Base-by-base conservation (phyloP, 2,888 invertebrate species). In the Matsumyia berberina region DNA sequence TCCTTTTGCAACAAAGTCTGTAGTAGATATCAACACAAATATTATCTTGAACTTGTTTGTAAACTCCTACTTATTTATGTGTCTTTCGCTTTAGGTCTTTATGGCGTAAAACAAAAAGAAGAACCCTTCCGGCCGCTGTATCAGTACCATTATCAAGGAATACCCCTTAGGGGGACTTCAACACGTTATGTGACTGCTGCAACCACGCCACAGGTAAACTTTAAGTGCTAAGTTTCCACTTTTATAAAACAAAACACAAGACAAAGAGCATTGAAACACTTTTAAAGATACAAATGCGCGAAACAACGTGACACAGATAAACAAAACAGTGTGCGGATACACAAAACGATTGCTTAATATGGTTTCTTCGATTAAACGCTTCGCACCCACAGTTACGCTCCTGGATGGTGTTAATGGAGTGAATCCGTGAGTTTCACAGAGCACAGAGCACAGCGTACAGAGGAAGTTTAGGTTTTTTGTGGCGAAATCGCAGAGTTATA, bases 131-230 rank as follows among this genome's bases (percentile, higher is more conserved):
- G 88, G 17, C 88, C 90, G 19, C 87, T 89, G 8, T 88, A 87
- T 17, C 86, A 87, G 5, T 74, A 87, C 39, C 67, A 78, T n/a
- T 66, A 83, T n/a, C 89, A 85, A 15, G 73, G 58, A 24, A 79
- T 76, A 66, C 64, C 53, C 46, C 19, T 64, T 1, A 88, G 86
- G 67, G 88, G 89, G 29, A 88, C 90, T 3, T 87, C 90, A 3
- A 80, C 88, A 12, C 89, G 88, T 8, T 90, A 90, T 69, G 87
- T 89, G n/a, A 83, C 82, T 9, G 83, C 90, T 42, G 90, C 89
- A 11, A 88, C 89, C 7, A 86, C 86, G 29, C 88, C 88, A 7
- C 89, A 90, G 88, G 89, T 90, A 87, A 86, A 86, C 53, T 37
- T 55, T 53, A 11, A 12, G 9, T 24, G 37, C 24, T 19, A 58